Base-by-base conservation (phyloP, 1,140 invertebrate genomes). In the Hormaphis cornu region DNA sequence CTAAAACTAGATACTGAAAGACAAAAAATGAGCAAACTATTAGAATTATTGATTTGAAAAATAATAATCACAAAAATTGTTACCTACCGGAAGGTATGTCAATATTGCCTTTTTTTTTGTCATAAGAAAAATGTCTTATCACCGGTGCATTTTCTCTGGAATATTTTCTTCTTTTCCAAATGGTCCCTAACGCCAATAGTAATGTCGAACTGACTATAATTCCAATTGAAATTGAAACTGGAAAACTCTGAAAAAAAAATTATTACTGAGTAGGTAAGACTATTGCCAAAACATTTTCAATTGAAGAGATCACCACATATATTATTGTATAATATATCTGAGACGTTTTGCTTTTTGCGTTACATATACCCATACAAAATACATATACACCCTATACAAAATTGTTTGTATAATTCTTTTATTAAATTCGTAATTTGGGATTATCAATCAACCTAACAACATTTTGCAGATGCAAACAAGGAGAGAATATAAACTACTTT, bases 1-100 rank as follows among this genome's bases (percentile, higher is more conserved):
- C 61, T 35, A 48, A 66, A 66, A 35, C 61, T 66, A 16, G 61
- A 66, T n/a, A 66, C 61, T 66, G 28, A 22, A 48, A 61, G 8
- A 44, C 3, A 40, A 30, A 44, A 20, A 0, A 18, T 28, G 16
- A 18, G 30, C 16, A 24, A 28, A 5, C 14, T 3, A 44, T 44
- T 44, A 42, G 14, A 37, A 24, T 26, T 8, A 20, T 22, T 26
- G 26, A 20, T 28, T 42, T 44, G 4, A 14, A 8, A 37, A 8
- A 8, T 6, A 37, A 37, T 44, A 26, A 18, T 5, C 18, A 30
- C 24, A 28, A 28, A 46, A 12, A 61, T 18, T 18, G 1, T 22
- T 37, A 42, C 7, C 26, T 35, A 66, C 61, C 61, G 14, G 61
- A 66, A 35, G 44, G 44, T 66, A 66, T 28, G 3, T 66, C 61